Conservation (phyloP, 1,140 invertebrate genomes). For the Caligus rogercresseyi region DNA sequence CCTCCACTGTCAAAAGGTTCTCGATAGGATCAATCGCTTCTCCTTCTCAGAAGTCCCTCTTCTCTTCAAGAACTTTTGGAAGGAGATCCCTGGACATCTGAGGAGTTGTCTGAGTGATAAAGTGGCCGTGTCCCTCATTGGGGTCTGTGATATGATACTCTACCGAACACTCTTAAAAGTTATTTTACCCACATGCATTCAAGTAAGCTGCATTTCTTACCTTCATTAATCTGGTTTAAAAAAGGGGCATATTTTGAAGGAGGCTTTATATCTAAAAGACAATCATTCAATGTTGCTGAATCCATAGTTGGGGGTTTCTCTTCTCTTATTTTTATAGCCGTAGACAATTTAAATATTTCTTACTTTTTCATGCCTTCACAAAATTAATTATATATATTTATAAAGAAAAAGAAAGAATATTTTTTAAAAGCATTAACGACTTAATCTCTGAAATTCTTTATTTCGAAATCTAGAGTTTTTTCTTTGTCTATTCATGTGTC, state of each 20-base stretch:
- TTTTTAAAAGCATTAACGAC: no score
- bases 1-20: constrained; percentile 36
- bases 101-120: constrained; percentile 31
- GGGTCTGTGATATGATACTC: constrained; percentile 37
- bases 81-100: constrained; percentile 37
- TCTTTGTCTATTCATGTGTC: no score
- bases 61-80: constrained; percentile 36
- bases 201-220: constrained; percentile 23
- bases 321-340: neutral
- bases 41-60: constrained; percentile 36
- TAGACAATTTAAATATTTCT: no score
- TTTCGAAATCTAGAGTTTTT: no score
- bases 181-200: constrained; percentile 35
- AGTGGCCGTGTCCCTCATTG: constrained; percentile 33
- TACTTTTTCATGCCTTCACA: no score
- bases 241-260: neutral
- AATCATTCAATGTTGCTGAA: no score
- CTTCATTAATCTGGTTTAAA: constrained; percentile 1
- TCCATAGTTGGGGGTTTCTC: no score
- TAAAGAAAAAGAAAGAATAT: no score
- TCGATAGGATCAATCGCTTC: constrained; percentile 35
- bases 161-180: constrained; percentile 36
- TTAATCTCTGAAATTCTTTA: no score
- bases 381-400: no score
- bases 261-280: no score